Percentiles rank a stretch among this genome's conserved stretches.
These are phyloP conservation scores for Shargacucullia verbasci DNA, from an alignment of 2,888 invertebrate species.

Conservation along the genomic window DNA sequence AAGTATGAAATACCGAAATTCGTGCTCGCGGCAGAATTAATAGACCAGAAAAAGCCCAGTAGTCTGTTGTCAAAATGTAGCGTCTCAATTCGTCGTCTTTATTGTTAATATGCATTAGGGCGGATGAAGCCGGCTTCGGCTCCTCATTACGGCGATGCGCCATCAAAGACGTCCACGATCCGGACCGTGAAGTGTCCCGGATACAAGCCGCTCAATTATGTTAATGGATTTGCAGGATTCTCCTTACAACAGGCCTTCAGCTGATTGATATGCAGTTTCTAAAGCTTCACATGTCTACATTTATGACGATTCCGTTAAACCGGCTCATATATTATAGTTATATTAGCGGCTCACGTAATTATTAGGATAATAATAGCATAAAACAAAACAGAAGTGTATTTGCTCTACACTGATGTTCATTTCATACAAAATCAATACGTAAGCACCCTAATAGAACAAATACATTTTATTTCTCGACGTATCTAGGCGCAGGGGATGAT, in stretches of 20 bases:
- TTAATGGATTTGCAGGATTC: slow-evolving; percentile 82
- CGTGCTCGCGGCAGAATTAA: slow-evolving; percentile 65
- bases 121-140: slow-evolving; percentile 71
- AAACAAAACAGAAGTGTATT: slow-evolving; percentile 48
- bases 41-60: slow-evolving; percentile 68
- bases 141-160: slow-evolving; percentile 81
- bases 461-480: slow-evolving; percentile 81
- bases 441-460: slow-evolving; percentile 71
- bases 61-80: slow-evolving; percentile 64
- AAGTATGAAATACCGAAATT: slow-evolving; percentile 66
- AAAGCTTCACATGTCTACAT: slow-evolving; percentile 58
- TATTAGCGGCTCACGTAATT: slow-evolving; percentile 47
- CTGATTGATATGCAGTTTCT: slow-evolving; percentile 75
- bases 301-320: slow-evolving; percentile 62
- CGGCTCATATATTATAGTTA: slow-evolving; percentile 52
- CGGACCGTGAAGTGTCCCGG: slow-evolving; percentile 80
- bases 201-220: slow-evolving; percentile 86
- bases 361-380: slow-evolving; percentile 36
- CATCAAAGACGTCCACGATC: slow-evolving; percentile 82
- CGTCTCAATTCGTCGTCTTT: slow-evolving; percentile 64
- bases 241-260: slow-evolving; percentile 71
- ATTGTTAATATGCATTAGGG: slow-evolving; percentile 84
- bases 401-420: slow-evolving; percentile 66
- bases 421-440: slow-evolving; percentile 81
- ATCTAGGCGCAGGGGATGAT: slow-evolving; percentile 81